These are phyloP conservation scores for Thrips palmi DNA, from an alignment of 1,140 invertebrate species.

Conservation along the genomic window DNA sequence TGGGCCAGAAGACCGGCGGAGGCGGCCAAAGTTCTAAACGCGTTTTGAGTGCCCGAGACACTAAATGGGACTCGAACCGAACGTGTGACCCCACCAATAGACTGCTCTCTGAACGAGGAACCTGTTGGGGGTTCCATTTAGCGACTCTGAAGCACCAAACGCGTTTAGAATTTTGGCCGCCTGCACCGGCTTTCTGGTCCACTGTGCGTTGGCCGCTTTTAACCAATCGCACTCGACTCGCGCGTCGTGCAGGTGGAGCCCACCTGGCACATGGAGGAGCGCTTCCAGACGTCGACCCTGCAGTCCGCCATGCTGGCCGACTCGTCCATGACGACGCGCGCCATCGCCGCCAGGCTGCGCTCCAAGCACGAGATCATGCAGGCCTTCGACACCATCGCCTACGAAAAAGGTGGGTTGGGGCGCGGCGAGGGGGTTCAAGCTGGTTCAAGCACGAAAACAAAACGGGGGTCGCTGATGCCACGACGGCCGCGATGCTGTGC, in stretches of 20 bases:
- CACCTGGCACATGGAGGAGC: constrained; percentile 61
- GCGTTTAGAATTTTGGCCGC: no score
- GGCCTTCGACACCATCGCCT: constrained; percentile 88
- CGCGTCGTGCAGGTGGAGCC: constrained; percentile 46
- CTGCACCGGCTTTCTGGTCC: no score
- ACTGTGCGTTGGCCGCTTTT: no score
- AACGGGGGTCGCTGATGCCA: background rate
- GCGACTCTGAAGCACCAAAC: no score
- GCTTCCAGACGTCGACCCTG: constrained; percentile 65
- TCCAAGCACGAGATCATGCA: constrained; percentile 84
- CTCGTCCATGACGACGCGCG: constrained; percentile 72
- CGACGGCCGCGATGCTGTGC: constrained; percentile 14
- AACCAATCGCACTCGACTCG: no score
- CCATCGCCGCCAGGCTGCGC: constrained; percentile 68
- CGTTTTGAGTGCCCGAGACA: no score
- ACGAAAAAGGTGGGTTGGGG: constrained; percentile 56
- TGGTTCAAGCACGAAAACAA: background rate
- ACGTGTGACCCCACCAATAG: no score
- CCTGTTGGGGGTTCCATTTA: no score
- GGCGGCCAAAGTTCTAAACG: no score
- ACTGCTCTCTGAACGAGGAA: no score
- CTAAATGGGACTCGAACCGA: no score
- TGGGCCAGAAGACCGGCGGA: no score
- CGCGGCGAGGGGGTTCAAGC: background rate
- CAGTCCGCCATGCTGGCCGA: constrained; percentile 71